Evolutionary conservation across 2,113 vertebrate genomes (phyloP).

Genomic region (Periophthalmodon schlosseri): DNA sequence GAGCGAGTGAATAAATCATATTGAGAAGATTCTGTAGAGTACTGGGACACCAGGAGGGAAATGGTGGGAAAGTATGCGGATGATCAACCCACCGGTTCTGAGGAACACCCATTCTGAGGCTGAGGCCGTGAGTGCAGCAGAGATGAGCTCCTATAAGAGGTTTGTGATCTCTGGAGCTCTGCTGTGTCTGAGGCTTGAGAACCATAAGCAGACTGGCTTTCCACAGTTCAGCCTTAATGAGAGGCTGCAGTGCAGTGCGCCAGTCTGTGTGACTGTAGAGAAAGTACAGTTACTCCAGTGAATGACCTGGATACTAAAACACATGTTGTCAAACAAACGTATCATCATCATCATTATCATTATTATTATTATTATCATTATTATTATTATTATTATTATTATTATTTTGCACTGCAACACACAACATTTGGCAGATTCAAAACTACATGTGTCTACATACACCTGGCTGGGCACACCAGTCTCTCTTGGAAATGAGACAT

Average conservation of each 20-base stretch:
- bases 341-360: no score
- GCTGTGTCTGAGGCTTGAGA: conserved; percentile 18
- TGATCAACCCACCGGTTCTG: conserved; percentile 54
- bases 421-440: no score
- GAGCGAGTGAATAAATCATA: conserved; percentile 7
- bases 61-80: conserved; percentile 59
- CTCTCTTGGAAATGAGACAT: no score
- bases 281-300: not conserved
- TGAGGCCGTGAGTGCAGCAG: conserved; percentile 21
- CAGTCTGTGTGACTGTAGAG: not conserved
- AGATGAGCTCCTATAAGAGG: conserved; percentile 47
- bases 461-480: no score
- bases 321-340: no score
- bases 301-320: not conserved
- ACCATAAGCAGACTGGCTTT: conserved; percentile 18
- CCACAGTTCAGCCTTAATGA: conserved; percentile 23
- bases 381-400: no score
- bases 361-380: no score
- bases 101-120: conserved; percentile 58
- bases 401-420: no score
- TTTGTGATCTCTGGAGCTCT: conserved; percentile 53
- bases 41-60: conserved; percentile 15
- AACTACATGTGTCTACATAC: no score
- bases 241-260: conserved; percentile 14
- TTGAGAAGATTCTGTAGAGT: not conserved